phyloP scores from a whole-genome alignment of 2,888 invertebrate genomes.

The Trisateles emortualis region DNA sequence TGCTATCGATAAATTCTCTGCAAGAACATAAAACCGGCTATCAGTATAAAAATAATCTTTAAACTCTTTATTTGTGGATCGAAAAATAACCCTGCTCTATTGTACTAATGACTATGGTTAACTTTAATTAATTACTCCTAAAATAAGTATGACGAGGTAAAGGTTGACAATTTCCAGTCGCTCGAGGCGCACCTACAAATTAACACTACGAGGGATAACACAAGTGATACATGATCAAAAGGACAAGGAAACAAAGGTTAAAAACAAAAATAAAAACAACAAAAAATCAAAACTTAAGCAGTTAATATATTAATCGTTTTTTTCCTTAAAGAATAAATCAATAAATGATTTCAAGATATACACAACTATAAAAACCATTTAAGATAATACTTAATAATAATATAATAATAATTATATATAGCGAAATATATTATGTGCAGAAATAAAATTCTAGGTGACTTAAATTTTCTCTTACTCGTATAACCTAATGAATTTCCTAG shows the following conservation, averaged over 20 bases:
- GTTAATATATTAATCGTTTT: conserved; percentile 87
- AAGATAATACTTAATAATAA: conserved; percentile 87
- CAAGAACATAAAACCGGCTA: conserved; percentile 84
- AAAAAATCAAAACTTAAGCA: conserved; percentile 85
- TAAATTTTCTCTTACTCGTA: conserved; percentile 86
- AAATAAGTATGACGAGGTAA: conserved; percentile 84
- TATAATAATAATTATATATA: conserved; percentile 87
- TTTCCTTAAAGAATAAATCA: conserved; percentile 86
- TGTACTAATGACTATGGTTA: conserved; percentile 86
- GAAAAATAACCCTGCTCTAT: conserved; percentile 87
- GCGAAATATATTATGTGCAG: conserved; percentile 87
- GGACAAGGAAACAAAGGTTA: conserved; percentile 69
- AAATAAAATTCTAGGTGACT: conserved; percentile 88
- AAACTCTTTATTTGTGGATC: conserved; percentile 84
- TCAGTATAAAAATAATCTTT: conserved; percentile 86
- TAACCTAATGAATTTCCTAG: conserved; percentile 86
- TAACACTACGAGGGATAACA: conserved; percentile 62
- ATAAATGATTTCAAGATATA: conserved; percentile 87
- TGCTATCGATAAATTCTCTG: conserved; percentile 79
- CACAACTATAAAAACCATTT: conserved; percentile 87
- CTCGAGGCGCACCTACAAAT: conserved; percentile 64
- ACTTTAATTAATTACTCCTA: conserved; percentile 85
- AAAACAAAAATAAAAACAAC: conserved; percentile 80
- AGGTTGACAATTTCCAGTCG: conserved; percentile 82
- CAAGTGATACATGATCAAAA: conserved; percentile 67